These are phyloP conservation scores for Campylomormyrus tamandua DNA, from an alignment of 2,113 vertebrate genomes.

Conservation along the genomic window DNA sequence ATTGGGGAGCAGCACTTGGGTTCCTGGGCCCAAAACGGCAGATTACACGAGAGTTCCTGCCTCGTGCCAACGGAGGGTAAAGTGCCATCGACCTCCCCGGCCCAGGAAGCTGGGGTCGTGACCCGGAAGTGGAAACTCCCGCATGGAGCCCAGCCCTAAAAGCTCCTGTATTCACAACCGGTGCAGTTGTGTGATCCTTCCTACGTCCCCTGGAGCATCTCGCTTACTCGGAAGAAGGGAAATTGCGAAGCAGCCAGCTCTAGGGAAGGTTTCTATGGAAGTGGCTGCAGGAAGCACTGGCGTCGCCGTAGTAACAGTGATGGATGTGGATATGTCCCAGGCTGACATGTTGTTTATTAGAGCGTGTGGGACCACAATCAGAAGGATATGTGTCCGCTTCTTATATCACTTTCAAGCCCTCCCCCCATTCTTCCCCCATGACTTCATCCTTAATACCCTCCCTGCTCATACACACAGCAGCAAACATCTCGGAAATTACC, in stretches of 20 bases:
- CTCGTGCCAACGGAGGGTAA: not conserved
- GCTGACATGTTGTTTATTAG: not conserved
- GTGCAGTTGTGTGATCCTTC: not conserved
- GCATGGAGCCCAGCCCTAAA: not conserved
- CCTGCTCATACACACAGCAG: not conserved
- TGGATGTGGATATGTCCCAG: not conserved
- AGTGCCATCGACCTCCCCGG: not conserved
- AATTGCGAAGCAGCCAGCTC: not conserved
- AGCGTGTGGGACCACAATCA: not conserved
- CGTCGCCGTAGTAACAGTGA: not conserved
- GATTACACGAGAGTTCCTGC: not conserved
- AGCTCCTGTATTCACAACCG: not conserved
- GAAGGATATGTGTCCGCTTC: not conserved
- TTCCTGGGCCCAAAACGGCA: not conserved
- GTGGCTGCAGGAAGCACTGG: not conserved
- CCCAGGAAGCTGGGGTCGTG: not conserved
- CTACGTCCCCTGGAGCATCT: not conserved
- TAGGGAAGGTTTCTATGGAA: not conserved
- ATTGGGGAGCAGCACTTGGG: not conserved
- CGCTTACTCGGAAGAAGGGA: not conserved
- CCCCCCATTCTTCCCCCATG: not conserved
- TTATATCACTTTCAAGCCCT: not conserved
- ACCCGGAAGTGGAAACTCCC: not conserved
- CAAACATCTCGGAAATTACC: not conserved
- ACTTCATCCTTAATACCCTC: not conserved